phyloP scores from a whole-genome alignment of 2,888 invertebrate species.

The Spilosoma lubricipeda region DNA sequence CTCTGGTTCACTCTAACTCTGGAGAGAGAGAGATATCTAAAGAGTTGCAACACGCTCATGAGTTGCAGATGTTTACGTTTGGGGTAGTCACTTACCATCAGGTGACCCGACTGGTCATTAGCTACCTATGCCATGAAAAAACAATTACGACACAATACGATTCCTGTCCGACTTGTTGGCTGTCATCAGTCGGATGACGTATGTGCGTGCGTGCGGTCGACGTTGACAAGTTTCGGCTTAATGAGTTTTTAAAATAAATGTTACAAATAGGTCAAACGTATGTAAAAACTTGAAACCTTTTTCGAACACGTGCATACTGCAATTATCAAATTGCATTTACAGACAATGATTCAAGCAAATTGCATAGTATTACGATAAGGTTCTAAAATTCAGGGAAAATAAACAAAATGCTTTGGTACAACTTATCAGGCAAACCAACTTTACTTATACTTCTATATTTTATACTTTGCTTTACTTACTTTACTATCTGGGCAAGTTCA shows the following conservation, averaged over 20 bases:
- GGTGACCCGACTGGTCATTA: neutral
- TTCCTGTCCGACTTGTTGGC: neutral
- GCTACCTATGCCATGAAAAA: neutral
- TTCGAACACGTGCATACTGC: neutral
- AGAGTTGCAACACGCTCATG: no score
- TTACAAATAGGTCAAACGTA: neutral
- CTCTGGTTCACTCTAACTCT: no score
- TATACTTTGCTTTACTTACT: no score
- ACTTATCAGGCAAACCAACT: neutral
- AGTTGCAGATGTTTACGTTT: no score
- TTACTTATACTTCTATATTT: no score
- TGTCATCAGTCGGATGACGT: neutral
- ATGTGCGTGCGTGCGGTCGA: neutral
- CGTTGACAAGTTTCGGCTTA: neutral
- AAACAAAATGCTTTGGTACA: neutral
- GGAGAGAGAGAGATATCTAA: neutral
- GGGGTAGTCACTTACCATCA: neutral
- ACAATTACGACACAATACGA: neutral
- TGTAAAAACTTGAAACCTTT: neutral
- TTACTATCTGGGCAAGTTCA: neutral
- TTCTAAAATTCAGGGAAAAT: neutral
- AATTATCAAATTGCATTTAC: neutral
- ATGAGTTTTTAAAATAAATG: constrained; percentile 1
- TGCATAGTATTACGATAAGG: neutral
- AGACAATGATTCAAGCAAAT: neutral